Percentiles rank a stretch among this genome's conserved stretches.
Conservation (phyloP, 2,888 invertebrate species). For the Polyommatus iphigenia region DNA sequence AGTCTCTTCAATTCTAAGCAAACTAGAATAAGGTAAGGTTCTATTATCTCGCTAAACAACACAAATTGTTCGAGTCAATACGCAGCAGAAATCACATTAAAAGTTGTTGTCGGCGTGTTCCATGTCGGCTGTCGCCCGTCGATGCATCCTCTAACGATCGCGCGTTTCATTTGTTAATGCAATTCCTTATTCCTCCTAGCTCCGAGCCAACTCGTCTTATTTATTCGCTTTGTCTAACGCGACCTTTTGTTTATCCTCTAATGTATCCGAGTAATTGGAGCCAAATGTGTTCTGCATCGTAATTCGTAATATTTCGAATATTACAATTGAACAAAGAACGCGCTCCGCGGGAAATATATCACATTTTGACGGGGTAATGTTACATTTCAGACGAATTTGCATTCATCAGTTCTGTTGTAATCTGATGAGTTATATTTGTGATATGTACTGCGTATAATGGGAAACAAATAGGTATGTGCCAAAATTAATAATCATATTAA, state of each 20-base stretch:
- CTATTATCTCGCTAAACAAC: neutral
- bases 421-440: neutral
- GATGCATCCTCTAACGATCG: conserved; percentile 37
- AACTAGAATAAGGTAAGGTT: too few relatives aligned
- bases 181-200: conserved; percentile 36
- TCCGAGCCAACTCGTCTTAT: conserved; percentile 35
- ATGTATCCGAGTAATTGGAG: conserved; percentile 3
- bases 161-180: conserved; percentile 50
- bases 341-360: neutral
- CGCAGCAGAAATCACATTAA: conserved; percentile 21
- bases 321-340: conserved; percentile 18
- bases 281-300: neutral
- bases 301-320: conserved; percentile 1
- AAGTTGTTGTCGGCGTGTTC: neutral
- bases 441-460: neutral
- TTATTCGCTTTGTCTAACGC: conserved; percentile 34
- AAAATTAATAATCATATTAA: too few relatives aligned
- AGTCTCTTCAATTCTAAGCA: too few relatives aligned
- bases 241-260: conserved; percentile 20
- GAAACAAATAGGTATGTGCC: neutral
- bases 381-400: conserved; percentile 9
- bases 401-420: neutral
- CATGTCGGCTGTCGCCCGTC: conserved; percentile 23
- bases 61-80: neutral
- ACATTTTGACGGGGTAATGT: neutral